Evolutionary conservation across 2,113 vertebrate species (phyloP).

Genomic region (Pachypanchax playfairii): DNA sequence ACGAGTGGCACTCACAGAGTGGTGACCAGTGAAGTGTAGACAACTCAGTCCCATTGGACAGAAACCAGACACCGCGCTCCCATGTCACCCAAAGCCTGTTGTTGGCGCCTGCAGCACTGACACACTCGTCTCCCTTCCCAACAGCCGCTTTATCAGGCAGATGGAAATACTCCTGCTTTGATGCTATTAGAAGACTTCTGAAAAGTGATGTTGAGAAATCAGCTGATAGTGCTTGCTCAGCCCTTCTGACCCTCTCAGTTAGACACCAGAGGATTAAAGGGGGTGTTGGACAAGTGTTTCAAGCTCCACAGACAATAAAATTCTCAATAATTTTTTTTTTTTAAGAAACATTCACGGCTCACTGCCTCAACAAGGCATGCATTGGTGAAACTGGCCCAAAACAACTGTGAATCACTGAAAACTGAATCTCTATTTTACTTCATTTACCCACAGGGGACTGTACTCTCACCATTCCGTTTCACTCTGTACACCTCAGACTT

Average conservation of each 20-base stretch:
- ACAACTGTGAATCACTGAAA: too few species aligned
- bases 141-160: constrained; percentile 52
- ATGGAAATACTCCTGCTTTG: constrained; percentile 75
- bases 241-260: constrained; percentile 41
- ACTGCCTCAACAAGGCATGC: too few species aligned
- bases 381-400: too few species aligned
- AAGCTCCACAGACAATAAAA: too few species aligned
- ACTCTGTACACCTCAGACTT: too few species aligned
- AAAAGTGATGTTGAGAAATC: constrained; percentile 52
- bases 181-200: constrained; percentile 55
- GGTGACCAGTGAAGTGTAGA: constrained; percentile 64
- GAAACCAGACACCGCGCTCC: constrained; percentile 61
- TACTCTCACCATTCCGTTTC: too few species aligned
- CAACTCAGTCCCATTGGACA: constrained; percentile 57
- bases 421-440: not conserved
- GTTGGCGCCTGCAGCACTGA: constrained; percentile 53
- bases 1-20: constrained; percentile 36
- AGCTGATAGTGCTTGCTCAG: constrained; percentile 37
- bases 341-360: too few species aligned
- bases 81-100: constrained; percentile 56
- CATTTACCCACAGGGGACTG: too few species aligned
- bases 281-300: constrained; percentile 41
- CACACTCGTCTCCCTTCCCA: constrained; percentile 58
- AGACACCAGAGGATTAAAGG: constrained; percentile 41
- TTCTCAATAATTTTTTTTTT: too few species aligned